A percentile compares a stretch with the other conserved stretches of the same genome.
Conservation (phyloP, 2,888 invertebrate genomes). For the Cosmia pyralina region DNA sequence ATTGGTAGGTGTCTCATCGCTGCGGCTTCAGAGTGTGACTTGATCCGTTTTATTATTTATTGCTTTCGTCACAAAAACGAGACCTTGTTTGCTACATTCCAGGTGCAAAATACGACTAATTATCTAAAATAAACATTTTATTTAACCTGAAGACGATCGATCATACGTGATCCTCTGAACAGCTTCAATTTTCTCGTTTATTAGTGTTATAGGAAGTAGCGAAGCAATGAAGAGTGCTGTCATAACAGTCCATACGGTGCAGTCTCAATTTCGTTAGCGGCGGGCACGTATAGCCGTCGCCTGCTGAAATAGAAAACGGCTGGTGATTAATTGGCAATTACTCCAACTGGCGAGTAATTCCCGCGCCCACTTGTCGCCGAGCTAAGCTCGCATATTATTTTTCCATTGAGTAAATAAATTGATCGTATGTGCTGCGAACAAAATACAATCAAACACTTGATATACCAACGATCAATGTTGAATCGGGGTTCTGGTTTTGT, state of each 20-base stretch:
- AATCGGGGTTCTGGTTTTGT: conserved; percentile 18
- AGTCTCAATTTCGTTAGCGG: conserved; percentile 82
- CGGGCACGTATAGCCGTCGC: conserved; percentile 69
- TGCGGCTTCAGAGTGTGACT: conserved; percentile 49
- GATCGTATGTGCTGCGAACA: conserved; percentile 65
- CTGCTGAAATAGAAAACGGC: conserved; percentile 88
- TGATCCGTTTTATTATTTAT: conserved; percentile 60
- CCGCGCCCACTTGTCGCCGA: conserved; percentile 85
- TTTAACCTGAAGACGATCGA: conserved; percentile 13
- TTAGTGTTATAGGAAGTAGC: conserved; percentile 22
- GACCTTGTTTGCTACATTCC: conserved; percentile 30
- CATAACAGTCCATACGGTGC: conserved; percentile 72
- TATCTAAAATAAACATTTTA: conserved; percentile 36
- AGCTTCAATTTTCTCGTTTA: conserved; percentile 7
- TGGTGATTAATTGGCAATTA: conserved; percentile 90
- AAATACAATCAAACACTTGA: conserved; percentile 53
- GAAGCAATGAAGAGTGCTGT: conserved; percentile 42
- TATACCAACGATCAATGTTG: conserved; percentile 31
- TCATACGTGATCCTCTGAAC: conserved; percentile 11
- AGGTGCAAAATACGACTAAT: conserved; percentile 26
- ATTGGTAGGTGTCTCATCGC: conserved; percentile 71
- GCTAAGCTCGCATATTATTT: conserved; percentile 80
- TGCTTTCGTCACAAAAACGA: conserved; percentile 48
- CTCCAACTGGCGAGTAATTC: conserved; percentile 85
- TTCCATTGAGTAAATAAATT: conserved; percentile 76